phyloP scores from a whole-genome alignment of 2,888 invertebrate species.

The Tiliacea aurago region DNA sequence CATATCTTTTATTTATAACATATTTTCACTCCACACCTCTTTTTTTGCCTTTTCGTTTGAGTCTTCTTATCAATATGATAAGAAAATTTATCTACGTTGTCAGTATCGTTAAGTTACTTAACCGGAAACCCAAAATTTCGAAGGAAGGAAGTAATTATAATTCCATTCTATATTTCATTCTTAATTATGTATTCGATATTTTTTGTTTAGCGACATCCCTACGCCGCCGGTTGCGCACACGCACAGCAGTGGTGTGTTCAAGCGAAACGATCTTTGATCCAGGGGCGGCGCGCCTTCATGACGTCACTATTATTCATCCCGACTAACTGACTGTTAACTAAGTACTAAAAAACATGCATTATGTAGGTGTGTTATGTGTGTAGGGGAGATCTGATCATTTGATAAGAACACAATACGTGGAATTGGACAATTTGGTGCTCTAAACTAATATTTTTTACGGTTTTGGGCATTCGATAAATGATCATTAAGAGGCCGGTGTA shows the following conservation, averaged over 20 bases:
- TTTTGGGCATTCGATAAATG: conserved; percentile 9
- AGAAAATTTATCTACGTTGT: no score
- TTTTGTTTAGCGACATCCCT: conserved; percentile 71
- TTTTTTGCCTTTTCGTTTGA: neutral
- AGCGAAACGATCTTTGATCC: conserved; percentile 84
- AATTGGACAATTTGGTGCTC: conserved; percentile 36
- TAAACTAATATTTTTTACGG: conserved; percentile 39
- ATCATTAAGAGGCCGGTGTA: no score
- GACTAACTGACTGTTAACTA: conserved; percentile 66
- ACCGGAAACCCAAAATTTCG: neutral
- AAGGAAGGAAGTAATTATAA: conserved; percentile 50
- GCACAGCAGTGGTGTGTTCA: conserved; percentile 74
- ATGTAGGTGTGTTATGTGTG: conserved; percentile 59
- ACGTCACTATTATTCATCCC: conserved; percentile 83
- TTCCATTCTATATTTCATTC: conserved; percentile 37
- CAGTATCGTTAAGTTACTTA: conserved; percentile 2
- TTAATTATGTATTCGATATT: conserved; percentile 38
- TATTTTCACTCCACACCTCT: neutral
- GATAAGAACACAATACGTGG: conserved; percentile 45
- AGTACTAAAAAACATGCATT: conserved; percentile 66
- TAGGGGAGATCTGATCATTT: conserved; percentile 61
- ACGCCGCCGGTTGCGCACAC: conserved; percentile 64
- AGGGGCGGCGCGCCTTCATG: conserved; percentile 77
- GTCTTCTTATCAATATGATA: neutral
- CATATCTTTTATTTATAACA: neutral